Evolutionary conservation across 2,113 vertebrate species (phyloP).

Genomic region (Dromiciops gliroides): DNA sequence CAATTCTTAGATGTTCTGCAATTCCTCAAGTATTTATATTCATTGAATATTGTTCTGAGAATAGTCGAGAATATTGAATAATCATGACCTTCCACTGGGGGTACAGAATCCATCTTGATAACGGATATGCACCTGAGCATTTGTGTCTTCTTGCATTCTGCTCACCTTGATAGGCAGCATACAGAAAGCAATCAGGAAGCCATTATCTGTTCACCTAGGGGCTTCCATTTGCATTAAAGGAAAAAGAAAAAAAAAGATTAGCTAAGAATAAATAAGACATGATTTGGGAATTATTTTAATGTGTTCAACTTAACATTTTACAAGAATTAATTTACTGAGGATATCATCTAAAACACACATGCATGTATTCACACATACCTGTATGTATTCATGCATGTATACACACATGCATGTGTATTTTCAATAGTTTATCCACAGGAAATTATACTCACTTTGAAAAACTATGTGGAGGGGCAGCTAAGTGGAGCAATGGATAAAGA

Average conservation of each 20-base stretch:
- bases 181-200: background rate
- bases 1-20: constrained; percentile 21
- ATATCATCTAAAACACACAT: background rate
- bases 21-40: constrained; percentile 53
- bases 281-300: constrained; percentile 27
- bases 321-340: background rate
- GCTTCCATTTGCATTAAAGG: constrained; percentile 9
- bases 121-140: background rate
- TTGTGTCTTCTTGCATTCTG: constrained; percentile 19
- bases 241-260: constrained; percentile 9
- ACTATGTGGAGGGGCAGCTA: too few relatives aligned
- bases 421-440: background rate
- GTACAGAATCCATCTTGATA: constrained; percentile 41
- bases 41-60: constrained; percentile 38
- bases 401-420: background rate
- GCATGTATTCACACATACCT: too few relatives aligned
- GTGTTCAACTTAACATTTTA: background rate
- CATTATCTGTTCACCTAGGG: background rate
- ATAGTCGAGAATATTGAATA: constrained; percentile 18
- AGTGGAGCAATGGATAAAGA: too few relatives aligned
- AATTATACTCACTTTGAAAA: background rate
- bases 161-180: constrained; percentile 35
- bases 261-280: background rate
- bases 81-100: background rate
- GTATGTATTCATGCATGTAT: background rate